These are phyloP conservation scores for Ochropleura leucogaster DNA, from an alignment of 2,888 invertebrate species.

Conservation along the genomic window DNA sequence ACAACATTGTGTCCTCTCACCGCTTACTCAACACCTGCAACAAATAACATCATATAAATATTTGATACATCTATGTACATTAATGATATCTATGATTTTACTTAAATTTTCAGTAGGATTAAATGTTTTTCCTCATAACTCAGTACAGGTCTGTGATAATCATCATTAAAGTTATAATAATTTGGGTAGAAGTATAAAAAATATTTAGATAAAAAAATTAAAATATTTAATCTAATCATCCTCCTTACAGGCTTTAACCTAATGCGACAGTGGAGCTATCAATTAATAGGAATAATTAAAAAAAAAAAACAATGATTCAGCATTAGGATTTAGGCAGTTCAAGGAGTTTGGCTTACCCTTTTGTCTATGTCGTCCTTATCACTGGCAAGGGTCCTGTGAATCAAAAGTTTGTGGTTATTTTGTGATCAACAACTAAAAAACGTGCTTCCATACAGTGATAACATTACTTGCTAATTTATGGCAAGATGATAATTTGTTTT, in stretches of 20 bases:
- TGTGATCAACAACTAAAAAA: not conserved
- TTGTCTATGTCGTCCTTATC: not conserved
- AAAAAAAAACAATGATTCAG: not conserved
- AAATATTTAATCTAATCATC: no score
- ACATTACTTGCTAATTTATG: not conserved
- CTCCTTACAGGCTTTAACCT: no score
- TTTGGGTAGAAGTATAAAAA: not conserved
- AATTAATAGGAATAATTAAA: no score
- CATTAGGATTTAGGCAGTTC: not conserved
- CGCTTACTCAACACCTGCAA: conserved; percentile 24
- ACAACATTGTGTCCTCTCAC: not conserved
- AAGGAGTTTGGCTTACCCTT: not conserved
- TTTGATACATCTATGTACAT: not conserved
- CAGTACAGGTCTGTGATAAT: conserved; percentile 85
- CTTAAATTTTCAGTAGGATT: conserved; percentile 56
- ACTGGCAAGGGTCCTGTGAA: conserved; percentile 26
- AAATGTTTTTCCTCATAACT: conserved; percentile 75
- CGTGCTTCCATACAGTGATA: conserved; percentile 11
- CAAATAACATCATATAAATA: conserved; percentile 16
- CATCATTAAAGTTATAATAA: conserved; percentile 66
- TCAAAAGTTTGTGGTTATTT: conserved; percentile 22
- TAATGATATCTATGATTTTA: not conserved
- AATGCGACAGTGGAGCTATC: no score
- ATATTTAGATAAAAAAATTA: no score
- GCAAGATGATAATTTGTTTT: not conserved